Percentiles rank a stretch among this genome's conserved stretches.
phyloP scores from a whole-genome alignment of 92 coral and sea anemone species.

The Actinostola sp. region DNA sequence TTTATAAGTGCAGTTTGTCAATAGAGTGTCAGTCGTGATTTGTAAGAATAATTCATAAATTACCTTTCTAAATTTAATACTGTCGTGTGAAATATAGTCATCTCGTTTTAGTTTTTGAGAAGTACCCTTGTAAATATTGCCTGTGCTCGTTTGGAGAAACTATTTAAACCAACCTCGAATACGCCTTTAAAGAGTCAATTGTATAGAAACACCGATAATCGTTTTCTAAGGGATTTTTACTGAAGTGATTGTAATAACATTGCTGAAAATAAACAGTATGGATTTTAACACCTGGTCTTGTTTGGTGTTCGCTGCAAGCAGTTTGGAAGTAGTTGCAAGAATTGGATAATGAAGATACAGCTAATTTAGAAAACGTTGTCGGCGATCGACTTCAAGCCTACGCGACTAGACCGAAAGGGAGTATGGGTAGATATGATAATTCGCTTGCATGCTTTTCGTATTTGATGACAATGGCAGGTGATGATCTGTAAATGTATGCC shows the following conservation, averaged over 20 bases:
- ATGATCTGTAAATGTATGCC: too few relatives aligned
- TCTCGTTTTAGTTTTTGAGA: slow-evolving; percentile 7
- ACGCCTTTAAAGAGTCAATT: slow-evolving; percentile 25
- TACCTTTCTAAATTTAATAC: slow-evolving; percentile 11
- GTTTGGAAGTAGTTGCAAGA: background rate
- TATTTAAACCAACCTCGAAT: slow-evolving; percentile 14
- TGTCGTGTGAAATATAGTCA: slow-evolving; percentile 10
- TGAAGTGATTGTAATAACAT: slow-evolving; percentile 28
- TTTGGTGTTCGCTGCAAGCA: background rate
- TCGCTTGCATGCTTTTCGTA: too few relatives aligned
- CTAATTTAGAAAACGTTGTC: too few relatives aligned
- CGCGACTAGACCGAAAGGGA: too few relatives aligned
- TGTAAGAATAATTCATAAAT: slow-evolving; percentile 14
- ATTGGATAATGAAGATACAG: background rate
- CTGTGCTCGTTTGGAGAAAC: slow-evolving; percentile 26
- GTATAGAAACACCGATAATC: slow-evolving; percentile 30
- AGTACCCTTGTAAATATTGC: slow-evolving; percentile 12
- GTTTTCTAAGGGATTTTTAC: slow-evolving; percentile 48
- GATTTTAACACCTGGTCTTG: background rate
- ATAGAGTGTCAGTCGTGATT: slow-evolving; percentile 8
- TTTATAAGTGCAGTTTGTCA: slow-evolving; percentile 27
- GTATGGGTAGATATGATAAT: too few relatives aligned
- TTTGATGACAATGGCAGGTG: too few relatives aligned
- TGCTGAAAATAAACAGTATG: slow-evolving; percentile 26
- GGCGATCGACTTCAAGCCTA: too few relatives aligned